A percentile compares a stretch with the other conserved stretches of the same genome.
Conservation (phyloP, 2,888 invertebrate species). For the Acronicta psi region DNA sequence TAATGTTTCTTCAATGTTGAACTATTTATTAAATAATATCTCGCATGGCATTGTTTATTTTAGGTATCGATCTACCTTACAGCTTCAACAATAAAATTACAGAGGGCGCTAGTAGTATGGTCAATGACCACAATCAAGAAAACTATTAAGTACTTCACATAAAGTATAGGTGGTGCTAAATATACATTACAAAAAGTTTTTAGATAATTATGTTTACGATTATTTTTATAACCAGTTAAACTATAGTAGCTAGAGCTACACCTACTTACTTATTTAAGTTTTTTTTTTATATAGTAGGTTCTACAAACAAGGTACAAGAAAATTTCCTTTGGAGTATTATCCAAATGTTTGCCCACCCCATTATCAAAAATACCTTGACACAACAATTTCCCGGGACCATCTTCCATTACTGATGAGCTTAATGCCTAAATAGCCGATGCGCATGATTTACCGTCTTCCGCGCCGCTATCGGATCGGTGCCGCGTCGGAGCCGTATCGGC, state of each 20-base stretch:
- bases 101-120: conserved; percentile 54
- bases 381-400: conserved; percentile 46
- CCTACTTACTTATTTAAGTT: no score
- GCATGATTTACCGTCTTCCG: conserved; percentile 63
- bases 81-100: conserved; percentile 3
- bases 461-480: conserved; percentile 59
- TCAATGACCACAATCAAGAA: conserved; percentile 46
- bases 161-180: conserved; percentile 17
- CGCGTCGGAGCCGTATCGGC: conserved; percentile 59
- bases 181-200: not conserved
- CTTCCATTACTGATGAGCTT: conserved; percentile 50
- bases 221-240: no score
- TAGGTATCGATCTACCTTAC: conserved; percentile 23
- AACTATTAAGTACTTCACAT: conserved; percentile 1
- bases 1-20: no score
- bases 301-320: no score
- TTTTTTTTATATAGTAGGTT: no score
- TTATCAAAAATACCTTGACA: conserved; percentile 52
- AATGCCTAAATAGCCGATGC: conserved; percentile 51
- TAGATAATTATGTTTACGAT: no score
- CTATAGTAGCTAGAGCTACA: no score
- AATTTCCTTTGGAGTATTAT: conserved; percentile 4
- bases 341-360: conserved; percentile 7
- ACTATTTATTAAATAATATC: not conserved
- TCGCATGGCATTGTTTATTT: not conserved